Base-by-base conservation (phyloP, 1,140 invertebrate genomes). In the Muscidifurax raptorellus region DNA sequence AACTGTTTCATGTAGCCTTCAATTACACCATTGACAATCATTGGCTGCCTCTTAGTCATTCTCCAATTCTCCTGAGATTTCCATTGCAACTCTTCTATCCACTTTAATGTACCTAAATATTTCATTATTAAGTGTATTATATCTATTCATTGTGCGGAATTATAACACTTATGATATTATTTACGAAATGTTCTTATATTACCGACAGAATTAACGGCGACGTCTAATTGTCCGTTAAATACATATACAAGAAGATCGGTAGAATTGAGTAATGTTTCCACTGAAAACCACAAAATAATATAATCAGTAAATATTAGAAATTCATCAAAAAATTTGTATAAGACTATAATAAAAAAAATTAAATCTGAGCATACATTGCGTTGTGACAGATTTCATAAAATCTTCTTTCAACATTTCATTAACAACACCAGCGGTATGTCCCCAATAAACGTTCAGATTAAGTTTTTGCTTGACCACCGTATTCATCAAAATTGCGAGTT, bases 181-280 rank as follows among this genome's bases (percentile, higher is more conserved):
- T 91, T 82, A 18, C 74, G 27, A 75, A 66, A 28, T 64, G 30
- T 75, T 30, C 25, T 27, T 80, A n/a, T n/a, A n/a, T n/a, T n/a
- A 94, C 95, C 95, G 71, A 94, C 93, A 15, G 95, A 96, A 83
- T 96, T 95, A 7, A 96, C 95, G 88, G 96, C 96, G 6, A 97
- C 91, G 89, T 97, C 96, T 91, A 95, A 88, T 84, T 95, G 94
- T 40, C 96, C 96, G 88, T 93, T 96, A 88, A 96, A 96, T 47
- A 97, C 96, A 36, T 94, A 94, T 0, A 97, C 93, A 52, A 94
- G 94, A 22, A 97, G 89, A 78, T 94, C 87, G 0, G 96, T 97
- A 82, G 95, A 94, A 85, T 96, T 95, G 12, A 97, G 90, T 25
- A 96, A 88, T 79, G 93, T 91, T 89, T 95, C 95, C 92, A 64